phyloP scores from a whole-genome alignment of 2,888 invertebrate species.

The Pomacea canaliculata region DNA sequence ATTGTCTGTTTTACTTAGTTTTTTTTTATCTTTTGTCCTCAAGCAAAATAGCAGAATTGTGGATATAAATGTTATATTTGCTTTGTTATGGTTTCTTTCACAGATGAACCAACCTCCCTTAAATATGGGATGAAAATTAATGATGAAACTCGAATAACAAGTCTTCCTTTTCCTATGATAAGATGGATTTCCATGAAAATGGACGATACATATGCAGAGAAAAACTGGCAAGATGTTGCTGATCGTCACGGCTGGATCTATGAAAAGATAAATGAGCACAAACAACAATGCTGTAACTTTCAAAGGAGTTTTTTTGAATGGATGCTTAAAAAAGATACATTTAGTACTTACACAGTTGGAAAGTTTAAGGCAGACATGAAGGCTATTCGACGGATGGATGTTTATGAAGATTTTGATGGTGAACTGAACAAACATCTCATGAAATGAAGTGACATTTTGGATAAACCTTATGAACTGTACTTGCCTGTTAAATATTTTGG shows the following conservation, averaged over 20 bases:
- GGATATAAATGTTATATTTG: no score
- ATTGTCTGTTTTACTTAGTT: no score
- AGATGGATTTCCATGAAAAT: conserved; percentile 22
- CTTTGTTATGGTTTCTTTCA: no score
- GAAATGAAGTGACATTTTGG: no score
- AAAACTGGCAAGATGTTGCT: conserved; percentile 35
- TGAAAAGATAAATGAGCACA: conserved; percentile 20
- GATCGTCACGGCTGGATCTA: conserved; percentile 33
- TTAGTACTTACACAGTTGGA: conserved; percentile 18
- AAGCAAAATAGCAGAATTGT: no score
- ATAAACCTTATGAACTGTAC: no score
- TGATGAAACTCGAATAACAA: conserved; percentile 1
- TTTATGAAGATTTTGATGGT: conserved; percentile 20
- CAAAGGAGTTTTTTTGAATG: conserved; percentile 20
- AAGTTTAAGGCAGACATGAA: conserved; percentile 24
- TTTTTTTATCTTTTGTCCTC: no score
- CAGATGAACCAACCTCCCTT: no score
- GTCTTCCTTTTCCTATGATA: conserved; percentile 6
- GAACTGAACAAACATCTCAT: conserved; percentile 1
- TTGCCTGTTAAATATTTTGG: no score
- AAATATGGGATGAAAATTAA: conserved; percentile 3
- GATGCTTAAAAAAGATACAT: conserved; percentile 20
- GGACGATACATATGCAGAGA: not conserved
- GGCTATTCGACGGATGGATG: conserved; percentile 18
- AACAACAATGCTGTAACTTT: conserved; percentile 1